Percentiles rank a stretch among this genome's conserved stretches.
phyloP scores from a whole-genome alignment of 2,113 vertebrate species.

The Psilopogon haemacephalus region DNA sequence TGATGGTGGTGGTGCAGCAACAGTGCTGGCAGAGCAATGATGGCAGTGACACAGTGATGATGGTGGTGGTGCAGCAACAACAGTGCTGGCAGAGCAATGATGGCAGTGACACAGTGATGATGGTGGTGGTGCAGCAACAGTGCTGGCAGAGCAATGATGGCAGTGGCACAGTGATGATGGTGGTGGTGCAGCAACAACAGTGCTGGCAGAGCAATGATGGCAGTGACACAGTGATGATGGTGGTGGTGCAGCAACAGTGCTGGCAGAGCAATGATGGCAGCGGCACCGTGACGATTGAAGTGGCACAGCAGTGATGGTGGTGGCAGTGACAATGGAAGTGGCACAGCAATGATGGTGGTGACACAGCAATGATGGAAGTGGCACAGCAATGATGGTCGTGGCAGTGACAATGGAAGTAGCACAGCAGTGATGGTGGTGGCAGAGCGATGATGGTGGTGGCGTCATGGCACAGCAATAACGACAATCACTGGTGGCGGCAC shows the following conservation, averaged over 20 bases:
- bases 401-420: background rate
- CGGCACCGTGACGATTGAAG: fast-evolving
- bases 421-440: fast-evolving
- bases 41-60: fast-evolving
- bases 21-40: fast-evolving
- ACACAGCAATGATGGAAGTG: fast-evolving
- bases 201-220: background rate
- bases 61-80: fast-evolving
- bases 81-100: background rate
- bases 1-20: too few relatives aligned
- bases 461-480: fast-evolving
- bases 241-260: background rate
- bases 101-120: too few relatives aligned
- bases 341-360: fast-evolving
- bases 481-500: fast-evolving
- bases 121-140: fast-evolving
- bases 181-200: too few relatives aligned
- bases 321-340: background rate
- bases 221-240: fast-evolving
- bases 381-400: fast-evolving
- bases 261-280: background rate
- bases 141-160: background rate
- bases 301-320: too few relatives aligned
- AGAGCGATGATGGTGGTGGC: fast-evolving
- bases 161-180: background rate